phyloP scores from a whole-genome alignment of 2,888 invertebrate species.

The Xestia sexstrigata region DNA sequence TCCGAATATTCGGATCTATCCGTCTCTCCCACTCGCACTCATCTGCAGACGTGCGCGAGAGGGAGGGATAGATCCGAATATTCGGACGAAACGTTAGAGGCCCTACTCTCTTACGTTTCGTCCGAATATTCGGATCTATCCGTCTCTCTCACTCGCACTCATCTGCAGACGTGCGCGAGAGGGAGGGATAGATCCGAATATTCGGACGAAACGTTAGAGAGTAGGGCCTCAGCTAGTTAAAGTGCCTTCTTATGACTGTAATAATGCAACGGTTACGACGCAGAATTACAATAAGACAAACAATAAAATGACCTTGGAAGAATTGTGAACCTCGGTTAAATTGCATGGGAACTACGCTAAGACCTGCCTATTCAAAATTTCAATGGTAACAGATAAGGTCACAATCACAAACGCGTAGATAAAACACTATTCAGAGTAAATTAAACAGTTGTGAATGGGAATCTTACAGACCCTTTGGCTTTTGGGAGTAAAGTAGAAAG shows the following conservation, averaged over 20 bases:
- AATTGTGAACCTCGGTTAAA: constrained; percentile 35
- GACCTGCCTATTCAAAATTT: constrained; percentile 52
- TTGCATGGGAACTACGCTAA: constrained; percentile 58
- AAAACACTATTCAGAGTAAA: constrained; percentile 37
- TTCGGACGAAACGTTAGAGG: too few relatives aligned
- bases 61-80: too few relatives aligned
- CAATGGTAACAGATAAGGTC: constrained; percentile 59
- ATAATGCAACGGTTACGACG: constrained; percentile 43
- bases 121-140: too few relatives aligned
- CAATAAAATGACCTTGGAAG: constrained; percentile 60
- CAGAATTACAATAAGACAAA: constrained; percentile 45
- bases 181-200: too few relatives aligned
- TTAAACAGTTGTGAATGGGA: constrained; percentile 24
- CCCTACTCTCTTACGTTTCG: too few relatives aligned
- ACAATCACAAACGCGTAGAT: constrained; percentile 24
- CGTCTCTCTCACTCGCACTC: too few relatives aligned
- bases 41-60: too few relatives aligned
- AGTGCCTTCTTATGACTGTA: constrained; percentile 4
- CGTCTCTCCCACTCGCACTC: too few relatives aligned
- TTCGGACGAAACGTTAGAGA: too few relatives aligned
- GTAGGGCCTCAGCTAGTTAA: too few relatives aligned
- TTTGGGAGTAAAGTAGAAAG: not conserved
- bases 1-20: too few relatives aligned
- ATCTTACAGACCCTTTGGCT: constrained; percentile 12
- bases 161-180: too few relatives aligned